These are phyloP conservation scores for Mus minutoides DNA, from an alignment of 2,797 vertebrate species.

Conservation along the genomic window DNA sequence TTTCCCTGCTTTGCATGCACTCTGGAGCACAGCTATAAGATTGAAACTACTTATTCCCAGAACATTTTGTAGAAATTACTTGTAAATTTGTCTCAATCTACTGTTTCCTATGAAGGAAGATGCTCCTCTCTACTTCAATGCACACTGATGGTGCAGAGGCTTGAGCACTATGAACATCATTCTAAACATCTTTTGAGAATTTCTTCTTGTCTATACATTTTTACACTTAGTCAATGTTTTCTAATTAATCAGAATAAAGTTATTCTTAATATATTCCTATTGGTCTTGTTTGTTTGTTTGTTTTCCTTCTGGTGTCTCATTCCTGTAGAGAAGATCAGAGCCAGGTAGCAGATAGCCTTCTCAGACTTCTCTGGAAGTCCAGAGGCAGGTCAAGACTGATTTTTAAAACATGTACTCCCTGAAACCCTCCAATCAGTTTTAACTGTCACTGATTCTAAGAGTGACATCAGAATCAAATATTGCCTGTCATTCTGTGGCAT, in stretches of 20 bases:
- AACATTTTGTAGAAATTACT: slow-evolving; percentile 35
- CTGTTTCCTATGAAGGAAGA: slow-evolving; percentile 43
- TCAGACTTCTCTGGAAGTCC: slow-evolving; percentile 50
- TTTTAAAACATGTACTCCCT: slow-evolving; percentile 52
- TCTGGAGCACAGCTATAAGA: not conserved
- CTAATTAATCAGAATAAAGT: slow-evolving; percentile 16
- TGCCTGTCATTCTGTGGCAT: slow-evolving; percentile 56
- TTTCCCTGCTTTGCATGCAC: not conserved
- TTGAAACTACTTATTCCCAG: not conserved
- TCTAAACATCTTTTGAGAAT: slow-evolving; percentile 15
- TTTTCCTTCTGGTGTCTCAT: slow-evolving; percentile 28
- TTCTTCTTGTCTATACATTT: slow-evolving; percentile 42
- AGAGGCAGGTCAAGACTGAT: slow-evolving; percentile 19
- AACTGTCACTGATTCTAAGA: slow-evolving; percentile 38
- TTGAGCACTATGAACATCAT: not conserved
- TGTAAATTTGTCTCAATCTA: not conserved
- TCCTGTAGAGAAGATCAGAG: not conserved
- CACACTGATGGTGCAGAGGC: not conserved
- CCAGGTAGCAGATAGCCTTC: not conserved
- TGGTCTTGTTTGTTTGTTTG: not conserved
- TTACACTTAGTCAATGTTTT: slow-evolving; percentile 49
- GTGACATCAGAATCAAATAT: slow-evolving; percentile 26
- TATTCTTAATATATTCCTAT: slow-evolving; percentile 19
- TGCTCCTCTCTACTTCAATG: not conserved
- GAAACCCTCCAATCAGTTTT: not conserved